phyloP scores from a whole-genome alignment of 2,797 vertebrate genomes.

The Pipistrellus nathusii region DNA sequence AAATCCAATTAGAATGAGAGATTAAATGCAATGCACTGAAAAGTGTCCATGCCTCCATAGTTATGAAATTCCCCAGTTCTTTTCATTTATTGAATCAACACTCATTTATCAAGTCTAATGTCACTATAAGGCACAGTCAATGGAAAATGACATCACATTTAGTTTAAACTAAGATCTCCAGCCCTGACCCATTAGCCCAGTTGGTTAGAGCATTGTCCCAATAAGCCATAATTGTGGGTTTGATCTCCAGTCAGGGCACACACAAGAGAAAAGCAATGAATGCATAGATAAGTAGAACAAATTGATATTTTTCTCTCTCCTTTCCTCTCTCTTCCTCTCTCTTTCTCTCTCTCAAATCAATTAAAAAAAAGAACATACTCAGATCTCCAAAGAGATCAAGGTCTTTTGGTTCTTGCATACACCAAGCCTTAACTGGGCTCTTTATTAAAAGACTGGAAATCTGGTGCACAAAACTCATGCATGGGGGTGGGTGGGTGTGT shows the following conservation, averaged over 20 bases:
- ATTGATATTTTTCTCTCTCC: not conserved
- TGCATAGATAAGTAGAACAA: not conserved
- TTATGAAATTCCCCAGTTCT: not conserved
- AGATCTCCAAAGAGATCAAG: too few species aligned
- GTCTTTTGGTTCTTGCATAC: not conserved
- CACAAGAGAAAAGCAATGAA: not conserved
- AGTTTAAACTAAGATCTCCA: not conserved
- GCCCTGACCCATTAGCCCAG: not conserved
- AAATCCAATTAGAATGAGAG: not conserved
- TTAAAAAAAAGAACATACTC: too few species aligned
- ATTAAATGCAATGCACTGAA: not conserved
- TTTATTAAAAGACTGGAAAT: too few species aligned
- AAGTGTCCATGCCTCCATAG: not conserved
- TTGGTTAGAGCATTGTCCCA: not conserved
- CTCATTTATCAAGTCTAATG: not conserved
- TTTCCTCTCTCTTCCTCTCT: not conserved
- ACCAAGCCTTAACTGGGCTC: not conserved
- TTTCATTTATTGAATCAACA: constrained; percentile 37
- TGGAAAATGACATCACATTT: not conserved
- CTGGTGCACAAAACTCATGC: too few species aligned
- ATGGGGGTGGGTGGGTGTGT: too few species aligned
- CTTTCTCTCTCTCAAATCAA: not conserved
- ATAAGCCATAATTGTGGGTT: not conserved
- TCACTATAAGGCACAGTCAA: not conserved
- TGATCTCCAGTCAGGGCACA: not conserved